These are phyloP conservation scores for Actinopyga echinites DNA, from an alignment of 53 echinoderm and acorn worm species.

Conservation along the genomic window DNA sequence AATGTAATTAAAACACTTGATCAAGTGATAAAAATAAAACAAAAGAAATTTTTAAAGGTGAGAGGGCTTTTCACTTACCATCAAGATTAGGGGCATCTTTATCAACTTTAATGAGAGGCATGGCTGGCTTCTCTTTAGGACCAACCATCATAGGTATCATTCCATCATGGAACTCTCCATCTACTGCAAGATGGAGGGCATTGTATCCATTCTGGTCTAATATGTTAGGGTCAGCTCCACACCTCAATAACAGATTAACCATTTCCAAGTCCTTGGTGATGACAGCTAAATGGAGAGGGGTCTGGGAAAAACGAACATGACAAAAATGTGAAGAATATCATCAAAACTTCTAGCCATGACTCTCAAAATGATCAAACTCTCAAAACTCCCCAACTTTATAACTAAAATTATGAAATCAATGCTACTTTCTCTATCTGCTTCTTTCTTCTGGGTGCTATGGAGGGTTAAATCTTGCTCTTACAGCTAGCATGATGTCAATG, in stretches of 20 bases:
- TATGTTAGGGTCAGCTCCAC: constrained; percentile 85
- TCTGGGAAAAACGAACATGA: constrained; percentile 43
- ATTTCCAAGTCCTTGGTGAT: constrained; percentile 69
- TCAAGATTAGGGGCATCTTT: constrained; percentile 66
- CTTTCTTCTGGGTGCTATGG: too few relatives aligned
- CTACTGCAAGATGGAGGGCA: constrained; percentile 76
- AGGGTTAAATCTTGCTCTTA: too few relatives aligned
- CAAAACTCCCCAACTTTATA: too few relatives aligned
- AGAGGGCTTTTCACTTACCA: constrained; percentile 51
- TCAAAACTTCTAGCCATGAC: too few relatives aligned
- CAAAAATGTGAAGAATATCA: too few relatives aligned
- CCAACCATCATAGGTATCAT: constrained; percentile 46
- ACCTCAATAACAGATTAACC: constrained; percentile 73
- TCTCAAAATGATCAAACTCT: too few relatives aligned
- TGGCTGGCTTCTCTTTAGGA: constrained; percentile 20
- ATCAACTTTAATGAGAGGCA: constrained; percentile 40
- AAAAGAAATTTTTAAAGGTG: too few relatives aligned
- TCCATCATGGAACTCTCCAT: constrained; percentile 37
- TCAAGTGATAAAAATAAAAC: too few relatives aligned
- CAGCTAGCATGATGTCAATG: too few relatives aligned
- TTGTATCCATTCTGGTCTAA: constrained; percentile 80
- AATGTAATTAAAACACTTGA: too few relatives aligned
- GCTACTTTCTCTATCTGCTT: too few relatives aligned
- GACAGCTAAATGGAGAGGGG: constrained; percentile 90
- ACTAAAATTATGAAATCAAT: too few relatives aligned